Percentiles rank a stretch among this genome's conserved stretches.
phyloP scores from a whole-genome alignment of 2,797 vertebrate species.

The Chelonia mydas region DNA sequence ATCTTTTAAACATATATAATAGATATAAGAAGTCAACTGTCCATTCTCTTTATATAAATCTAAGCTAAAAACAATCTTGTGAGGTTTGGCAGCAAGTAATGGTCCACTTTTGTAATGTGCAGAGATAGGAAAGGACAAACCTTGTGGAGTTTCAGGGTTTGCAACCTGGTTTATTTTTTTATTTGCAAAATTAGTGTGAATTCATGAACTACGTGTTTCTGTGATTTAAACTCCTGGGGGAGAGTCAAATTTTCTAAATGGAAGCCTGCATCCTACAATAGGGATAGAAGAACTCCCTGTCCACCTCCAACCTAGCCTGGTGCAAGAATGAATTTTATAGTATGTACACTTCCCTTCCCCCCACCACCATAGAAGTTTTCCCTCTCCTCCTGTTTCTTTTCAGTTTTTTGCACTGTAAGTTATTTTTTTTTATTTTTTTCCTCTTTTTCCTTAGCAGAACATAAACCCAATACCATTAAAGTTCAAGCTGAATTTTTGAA shows the following conservation, averaged over 20 bases:
- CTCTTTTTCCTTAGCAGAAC: background rate
- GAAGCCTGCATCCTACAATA: background rate
- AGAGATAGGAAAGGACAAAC: background rate
- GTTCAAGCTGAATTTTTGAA: slow-evolving; percentile 49
- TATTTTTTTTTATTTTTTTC: slow-evolving; percentile 24
- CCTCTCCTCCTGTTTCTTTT: background rate
- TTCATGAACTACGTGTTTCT: background rate
- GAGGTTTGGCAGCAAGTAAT: background rate
- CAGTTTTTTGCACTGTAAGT: background rate
- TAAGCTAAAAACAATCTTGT: background rate
- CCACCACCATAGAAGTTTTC: background rate
- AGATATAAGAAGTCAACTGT: background rate
- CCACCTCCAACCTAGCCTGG: background rate
- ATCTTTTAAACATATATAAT: background rate
- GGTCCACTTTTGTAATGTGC: background rate
- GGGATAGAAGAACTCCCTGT: background rate
- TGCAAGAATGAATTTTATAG: background rate
- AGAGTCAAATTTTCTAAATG: background rate
- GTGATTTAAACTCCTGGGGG: background rate
- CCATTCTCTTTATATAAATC: background rate
- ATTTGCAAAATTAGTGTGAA: background rate
- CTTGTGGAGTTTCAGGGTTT: background rate
- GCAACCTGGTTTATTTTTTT: background rate
- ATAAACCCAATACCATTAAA: background rate
- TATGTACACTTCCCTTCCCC: too few relatives aligned